phyloP scores from a whole-genome alignment of 2,888 invertebrate genomes.

The Cecidostiba fungosa region DNA sequence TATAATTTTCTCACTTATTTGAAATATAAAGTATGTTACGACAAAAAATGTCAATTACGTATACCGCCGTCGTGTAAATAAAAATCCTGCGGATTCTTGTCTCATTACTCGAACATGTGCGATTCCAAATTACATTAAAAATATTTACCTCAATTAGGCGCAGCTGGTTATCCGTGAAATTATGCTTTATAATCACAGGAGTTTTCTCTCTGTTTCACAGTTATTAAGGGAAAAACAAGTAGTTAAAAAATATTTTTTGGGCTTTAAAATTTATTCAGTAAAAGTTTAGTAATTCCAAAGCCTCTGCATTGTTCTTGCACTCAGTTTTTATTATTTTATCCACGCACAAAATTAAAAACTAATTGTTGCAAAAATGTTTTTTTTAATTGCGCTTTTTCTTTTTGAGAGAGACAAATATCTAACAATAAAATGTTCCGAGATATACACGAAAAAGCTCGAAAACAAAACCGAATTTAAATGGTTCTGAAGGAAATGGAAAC shows the following conservation, averaged over 20 bases:
- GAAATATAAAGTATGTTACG: neutral
- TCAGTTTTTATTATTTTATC: neutral
- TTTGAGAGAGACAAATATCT: no score
- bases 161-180: no score
- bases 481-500: conserved; percentile 1
- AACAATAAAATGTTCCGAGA: no score
- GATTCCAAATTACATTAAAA: neutral
- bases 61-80: neutral
- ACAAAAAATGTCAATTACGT: neutral
- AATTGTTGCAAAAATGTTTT: neutral
- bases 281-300: no score
- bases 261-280: no score
- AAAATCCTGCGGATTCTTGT: neutral
- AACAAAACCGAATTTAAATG: neutral
- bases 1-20: neutral
- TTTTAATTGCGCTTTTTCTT: no score
- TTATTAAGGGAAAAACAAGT: no score
- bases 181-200: no score
- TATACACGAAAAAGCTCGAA: neutral
- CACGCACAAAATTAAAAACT: neutral
- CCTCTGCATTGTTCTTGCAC: no score
- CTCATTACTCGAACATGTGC: neutral
- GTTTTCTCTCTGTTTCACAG: no score
- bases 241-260: no score
- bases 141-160: neutral